Evolutionary conservation across 2,113 vertebrate species (phyloP), one percentile per base, ranked within the genome.

Genomic region (Etia nguti): DNA sequence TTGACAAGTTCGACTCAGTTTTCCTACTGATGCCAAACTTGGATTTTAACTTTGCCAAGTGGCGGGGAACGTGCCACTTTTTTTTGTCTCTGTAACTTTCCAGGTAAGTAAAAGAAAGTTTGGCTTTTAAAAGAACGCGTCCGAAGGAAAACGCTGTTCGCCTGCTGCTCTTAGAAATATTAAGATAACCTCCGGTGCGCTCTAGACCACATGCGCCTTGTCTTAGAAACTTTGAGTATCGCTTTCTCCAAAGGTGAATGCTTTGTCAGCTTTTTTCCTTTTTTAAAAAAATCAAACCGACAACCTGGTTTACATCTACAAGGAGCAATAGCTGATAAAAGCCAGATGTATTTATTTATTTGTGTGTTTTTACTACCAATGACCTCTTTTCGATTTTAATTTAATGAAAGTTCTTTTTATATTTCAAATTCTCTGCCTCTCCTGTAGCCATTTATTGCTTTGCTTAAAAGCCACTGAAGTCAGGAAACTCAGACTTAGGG

Each of bases 1-100:
- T 96, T 95, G 93, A 95, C 89, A 94, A 95, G 90, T 95, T 85
- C 18, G 13, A 15, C 88, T 94, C 94, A 96, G 89, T 95, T 93
- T 92, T 57, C 68, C 80, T 86, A 85, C 86, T 60, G 84, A 83
- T 92, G 84, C 89, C 90, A 56, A 83, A 90, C 90, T 88, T 91
- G 94, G 94, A 95, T 92, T 94, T 70, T 38, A 68, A 26, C 85
- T 31, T 26, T 41, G 8, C 3, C 87, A 84, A 87, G 86, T 73
- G 83, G 31, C 87, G 90, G 88, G 93, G 91, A 91, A 88, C 90
- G 92, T 90, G 75, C 89, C 81, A 81, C 82, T 80, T 62, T 90
- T 86, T 68, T 77, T 26, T 29, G 81, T 89, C 70, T 87, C 80
- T 57, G 55, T 50, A 82, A 82, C 90, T 84, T 85, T 54, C 83